phyloP scores from a whole-genome alignment of 64 coral and sea anemone species.

The Actinia tenebrosa region DNA sequence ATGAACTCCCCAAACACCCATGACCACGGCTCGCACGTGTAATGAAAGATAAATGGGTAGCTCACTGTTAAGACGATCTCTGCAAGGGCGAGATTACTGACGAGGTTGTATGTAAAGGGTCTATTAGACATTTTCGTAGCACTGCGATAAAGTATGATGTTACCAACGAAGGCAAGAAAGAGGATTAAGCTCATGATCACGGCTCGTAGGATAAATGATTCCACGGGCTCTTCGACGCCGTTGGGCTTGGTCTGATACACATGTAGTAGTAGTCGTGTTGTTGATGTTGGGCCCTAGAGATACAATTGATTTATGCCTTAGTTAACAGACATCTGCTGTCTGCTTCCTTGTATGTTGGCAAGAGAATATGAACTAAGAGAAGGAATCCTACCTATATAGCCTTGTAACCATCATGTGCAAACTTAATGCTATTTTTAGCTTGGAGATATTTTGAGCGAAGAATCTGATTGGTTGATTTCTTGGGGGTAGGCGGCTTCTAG shows the following conservation, averaged over 20 bases:
- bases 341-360: too few relatives aligned
- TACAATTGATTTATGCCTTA: too few relatives aligned
- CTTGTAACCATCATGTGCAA: too few relatives aligned
- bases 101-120: neutral
- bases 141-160: neutral
- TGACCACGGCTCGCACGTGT: neutral
- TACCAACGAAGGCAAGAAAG: neutral
- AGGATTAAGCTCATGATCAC: neutral
- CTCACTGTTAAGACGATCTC: neutral
- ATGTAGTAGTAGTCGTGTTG: neutral
- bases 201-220: neutral
- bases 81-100: neutral
- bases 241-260: neutral
- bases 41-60: neutral
- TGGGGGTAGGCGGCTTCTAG: too few relatives aligned
- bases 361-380: too few relatives aligned
- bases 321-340: too few relatives aligned
- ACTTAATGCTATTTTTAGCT: too few relatives aligned
- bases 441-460: too few relatives aligned
- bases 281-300: neutral
- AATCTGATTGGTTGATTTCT: too few relatives aligned
- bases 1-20: slow-evolving; percentile 3
- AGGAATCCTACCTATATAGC: too few relatives aligned
- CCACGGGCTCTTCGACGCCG: neutral
- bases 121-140: neutral